These are phyloP conservation scores for Pilophorus perplexus DNA, from an alignment of 2,888 invertebrate genomes.

Conservation along the genomic window DNA sequence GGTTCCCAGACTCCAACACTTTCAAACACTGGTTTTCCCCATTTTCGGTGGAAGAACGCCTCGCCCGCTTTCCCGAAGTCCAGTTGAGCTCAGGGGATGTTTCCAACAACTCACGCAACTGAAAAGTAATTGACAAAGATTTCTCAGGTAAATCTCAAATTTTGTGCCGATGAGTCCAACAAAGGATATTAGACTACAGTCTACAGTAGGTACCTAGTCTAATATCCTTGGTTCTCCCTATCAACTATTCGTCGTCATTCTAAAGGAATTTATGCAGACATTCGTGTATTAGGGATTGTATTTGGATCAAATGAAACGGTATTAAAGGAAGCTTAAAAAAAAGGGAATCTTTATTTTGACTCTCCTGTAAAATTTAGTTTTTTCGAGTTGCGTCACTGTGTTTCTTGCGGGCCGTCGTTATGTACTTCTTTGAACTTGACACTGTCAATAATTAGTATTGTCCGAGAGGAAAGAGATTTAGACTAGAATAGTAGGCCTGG, in stretches of 20 bases:
- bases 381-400: no score
- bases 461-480: not conserved
- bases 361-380: no score
- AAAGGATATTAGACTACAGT: no score
- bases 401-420: no score
- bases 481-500: not conserved
- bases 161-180: no score
- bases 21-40: not conserved
- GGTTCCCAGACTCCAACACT: not conserved
- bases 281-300: not conserved
- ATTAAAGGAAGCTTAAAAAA: not conserved
- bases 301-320: not conserved
- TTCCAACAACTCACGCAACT: constrained; percentile 10
- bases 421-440: no score
- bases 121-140: not conserved
- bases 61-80: not conserved
- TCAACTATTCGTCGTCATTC: not conserved
- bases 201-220: no score
- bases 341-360: not conserved
- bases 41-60: not conserved
- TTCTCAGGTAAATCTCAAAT: not conserved
- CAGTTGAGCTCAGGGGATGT: constrained; percentile 24
- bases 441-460: no score
- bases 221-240: not conserved
- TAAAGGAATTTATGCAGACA: not conserved